These are phyloP conservation scores for Dicyrtoma fusca DNA, from an alignment of 2,888 invertebrate genomes.

Conservation along the genomic window DNA sequence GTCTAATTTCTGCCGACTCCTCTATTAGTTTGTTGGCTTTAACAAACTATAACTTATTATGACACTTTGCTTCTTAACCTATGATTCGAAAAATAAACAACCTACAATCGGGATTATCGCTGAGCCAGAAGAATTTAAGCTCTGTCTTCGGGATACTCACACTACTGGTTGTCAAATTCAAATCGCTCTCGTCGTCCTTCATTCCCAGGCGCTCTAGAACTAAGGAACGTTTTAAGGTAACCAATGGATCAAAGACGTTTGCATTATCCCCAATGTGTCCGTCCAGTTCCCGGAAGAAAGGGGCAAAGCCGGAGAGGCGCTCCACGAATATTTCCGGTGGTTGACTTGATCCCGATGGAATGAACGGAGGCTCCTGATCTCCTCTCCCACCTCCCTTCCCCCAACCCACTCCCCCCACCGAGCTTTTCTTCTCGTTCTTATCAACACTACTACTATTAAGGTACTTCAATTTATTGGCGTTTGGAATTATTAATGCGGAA, in stretches of 20 bases:
- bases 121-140: slow-evolving; percentile 45
- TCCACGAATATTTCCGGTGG: slow-evolving; percentile 19
- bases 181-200: neutral
- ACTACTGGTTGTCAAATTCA: neutral
- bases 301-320: slow-evolving; percentile 24
- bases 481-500: neutral
- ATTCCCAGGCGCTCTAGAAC: slow-evolving; percentile 19
- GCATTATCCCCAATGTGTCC: slow-evolving; percentile 1
- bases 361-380: neutral
- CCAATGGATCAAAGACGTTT: neutral
- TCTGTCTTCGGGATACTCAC: slow-evolving; percentile 36
- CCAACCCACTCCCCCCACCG: neutral
- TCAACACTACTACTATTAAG: neutral
- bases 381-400: slow-evolving; percentile 17
- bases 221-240: slow-evolving; percentile 5
- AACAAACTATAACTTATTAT: no score
- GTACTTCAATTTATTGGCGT: no score
- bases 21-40: no score
- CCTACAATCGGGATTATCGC: slow-evolving; percentile 42
- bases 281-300: slow-evolving; percentile 41
- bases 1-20: no score
- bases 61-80: no score
- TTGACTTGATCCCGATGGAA: neutral
- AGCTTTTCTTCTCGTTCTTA: neutral
- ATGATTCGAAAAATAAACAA: neutral